Conservation (phyloP, 2,797 vertebrate genomes). For the Eupleurogrammus muticus region DNA sequence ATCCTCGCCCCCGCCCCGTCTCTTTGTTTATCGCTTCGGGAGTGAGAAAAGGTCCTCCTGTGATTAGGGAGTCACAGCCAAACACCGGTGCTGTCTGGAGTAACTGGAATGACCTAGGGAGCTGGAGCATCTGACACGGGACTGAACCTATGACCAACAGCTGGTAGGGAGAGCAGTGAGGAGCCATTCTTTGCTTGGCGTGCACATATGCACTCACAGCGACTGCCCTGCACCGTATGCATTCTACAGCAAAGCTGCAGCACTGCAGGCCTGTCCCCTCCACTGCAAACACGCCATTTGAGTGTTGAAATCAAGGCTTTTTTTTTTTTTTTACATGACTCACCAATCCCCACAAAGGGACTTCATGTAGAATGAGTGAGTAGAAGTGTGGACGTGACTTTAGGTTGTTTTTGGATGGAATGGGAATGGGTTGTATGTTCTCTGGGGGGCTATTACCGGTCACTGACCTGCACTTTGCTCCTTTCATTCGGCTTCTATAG, state of each 20-base stretch:
- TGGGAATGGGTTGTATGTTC: not conserved
- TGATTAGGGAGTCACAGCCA: constrained; percentile 59
- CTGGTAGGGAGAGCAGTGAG: constrained; percentile 35
- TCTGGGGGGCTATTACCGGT: not conserved
- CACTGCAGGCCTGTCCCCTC: not conserved
- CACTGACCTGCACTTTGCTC: not conserved
- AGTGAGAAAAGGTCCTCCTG: constrained; percentile 63
- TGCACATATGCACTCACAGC: constrained; percentile 13
- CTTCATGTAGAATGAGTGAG: not conserved
- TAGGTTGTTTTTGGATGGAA: not conserved
- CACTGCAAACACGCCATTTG: not conserved
- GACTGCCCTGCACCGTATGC: constrained; percentile 15
- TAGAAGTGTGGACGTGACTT: constrained; percentile 17
- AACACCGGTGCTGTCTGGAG: constrained; percentile 53
- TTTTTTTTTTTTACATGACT: constrained; percentile 6
- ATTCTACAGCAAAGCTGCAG: constrained; percentile 1
- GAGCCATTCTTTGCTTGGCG: constrained; percentile 43
- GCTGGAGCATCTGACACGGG: constrained; percentile 72
- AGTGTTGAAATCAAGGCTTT: constrained; percentile 4
- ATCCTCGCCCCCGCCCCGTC: constrained; percentile 45
- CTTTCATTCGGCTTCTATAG: not conserved
- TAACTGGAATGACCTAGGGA: constrained; percentile 68
- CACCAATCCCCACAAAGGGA: not conserved
- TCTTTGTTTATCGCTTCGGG: constrained; percentile 64
- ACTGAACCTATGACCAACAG: constrained; percentile 71